Conservation (phyloP, 1,140 invertebrate genomes). For the Pseudomyrmex pallidus region DNA sequence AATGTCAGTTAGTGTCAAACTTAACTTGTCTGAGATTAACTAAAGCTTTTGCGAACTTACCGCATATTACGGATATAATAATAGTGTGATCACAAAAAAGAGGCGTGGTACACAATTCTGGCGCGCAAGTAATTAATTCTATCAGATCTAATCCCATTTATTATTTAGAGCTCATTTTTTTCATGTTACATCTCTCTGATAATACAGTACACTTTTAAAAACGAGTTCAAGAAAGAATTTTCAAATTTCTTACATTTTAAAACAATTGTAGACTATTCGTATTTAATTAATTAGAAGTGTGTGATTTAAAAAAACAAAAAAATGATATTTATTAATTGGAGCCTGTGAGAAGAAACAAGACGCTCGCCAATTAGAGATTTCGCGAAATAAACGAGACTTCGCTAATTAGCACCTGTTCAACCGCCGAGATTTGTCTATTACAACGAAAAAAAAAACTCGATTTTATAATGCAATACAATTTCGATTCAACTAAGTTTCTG, state of each 20-base stretch:
- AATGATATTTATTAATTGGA: conserved; percentile 3
- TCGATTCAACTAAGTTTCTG: no score
- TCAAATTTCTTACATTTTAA: no score
- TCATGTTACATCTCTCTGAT: no score
- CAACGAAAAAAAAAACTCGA: not conserved
- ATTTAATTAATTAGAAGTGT: conserved; percentile 5
- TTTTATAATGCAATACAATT: no score
- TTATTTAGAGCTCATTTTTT: no score
- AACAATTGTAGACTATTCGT: not conserved
- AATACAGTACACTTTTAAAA: no score
- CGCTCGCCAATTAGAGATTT: conserved; percentile 1
- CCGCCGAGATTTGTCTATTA: not conserved
- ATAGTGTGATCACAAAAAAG: no score
- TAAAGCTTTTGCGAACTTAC: no score
- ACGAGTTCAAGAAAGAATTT: not conserved
- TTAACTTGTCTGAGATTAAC: not conserved
- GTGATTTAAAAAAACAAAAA: not conserved
- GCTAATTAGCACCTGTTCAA: conserved; percentile 9
- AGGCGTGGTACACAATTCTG: no score
- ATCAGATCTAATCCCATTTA: no score
- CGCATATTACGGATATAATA: no score
- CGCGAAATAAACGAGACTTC: conserved; percentile 1
- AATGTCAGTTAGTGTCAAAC: not conserved
- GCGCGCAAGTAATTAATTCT: no score
- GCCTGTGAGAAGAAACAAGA: not conserved